Evolutionary conservation across 2,797 vertebrate genomes (phyloP), one percentile per base, ranked within the genome.

Genomic region (Naso thynnoides): DNA sequence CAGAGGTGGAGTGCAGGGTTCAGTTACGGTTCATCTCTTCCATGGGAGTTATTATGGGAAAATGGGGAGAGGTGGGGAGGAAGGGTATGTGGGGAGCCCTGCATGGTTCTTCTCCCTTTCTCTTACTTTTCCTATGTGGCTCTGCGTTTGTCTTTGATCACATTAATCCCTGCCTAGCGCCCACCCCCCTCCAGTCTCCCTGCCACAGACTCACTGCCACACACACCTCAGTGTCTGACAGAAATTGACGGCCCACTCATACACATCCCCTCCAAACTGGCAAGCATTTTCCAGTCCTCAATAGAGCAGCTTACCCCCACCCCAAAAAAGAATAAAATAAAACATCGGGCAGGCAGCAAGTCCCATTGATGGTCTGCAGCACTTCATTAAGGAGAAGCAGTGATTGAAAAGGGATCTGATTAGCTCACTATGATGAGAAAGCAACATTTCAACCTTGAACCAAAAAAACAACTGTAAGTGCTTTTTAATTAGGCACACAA

Each of bases 61-160:
- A 79, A 74, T 18, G 9, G 75, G 61, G 29, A 11, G 62, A 55
- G 5, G n/a, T 53, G 8, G 2, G 27, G 42, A n/a, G 3, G 41
- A n/a, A 26, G 73, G n/a, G 41, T 8, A 5, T 7, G 66, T n/a
- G 42, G 44, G 79, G 70, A 56, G 79, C 74, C 42, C 87, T 78
- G 82, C 81, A 38, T 83, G 76, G 71, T 74, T 90, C 82, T 81
- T 76, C 71, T 83, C 83, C 67, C 69, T 81, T 88, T 89, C 84
- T 87, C 82, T 89, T 88, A 87, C 74, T 89, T 87, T 86, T 78
- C 79, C 87, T 67, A 83, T 90, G 79, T 87, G 85, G 84, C 81
- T 87, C 83, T 83, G 84, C 81, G 85, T 90, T 86, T 85, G 84
- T 89, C 92, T 93, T 93, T 94, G 92, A 92, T 94, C 91, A 92